Percentiles rank a stretch among this genome's conserved stretches.
phyloP scores from a whole-genome alignment of 2,888 invertebrate genomes.

The Strigamia transsilvanica region DNA sequence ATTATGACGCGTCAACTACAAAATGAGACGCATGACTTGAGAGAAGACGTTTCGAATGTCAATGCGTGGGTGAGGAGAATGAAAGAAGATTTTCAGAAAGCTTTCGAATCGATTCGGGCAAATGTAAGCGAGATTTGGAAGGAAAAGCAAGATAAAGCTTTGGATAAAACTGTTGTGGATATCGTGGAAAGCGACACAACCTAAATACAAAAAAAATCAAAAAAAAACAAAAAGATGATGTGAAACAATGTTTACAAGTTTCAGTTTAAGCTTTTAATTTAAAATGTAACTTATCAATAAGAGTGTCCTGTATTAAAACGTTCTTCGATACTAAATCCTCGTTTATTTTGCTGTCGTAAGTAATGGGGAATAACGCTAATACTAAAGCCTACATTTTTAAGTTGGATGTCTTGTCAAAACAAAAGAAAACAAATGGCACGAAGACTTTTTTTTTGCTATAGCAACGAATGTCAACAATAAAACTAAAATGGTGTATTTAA shows the following conservation, averaged over 20 bases:
- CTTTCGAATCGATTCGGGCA: neutral
- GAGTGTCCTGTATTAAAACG: too few relatives aligned
- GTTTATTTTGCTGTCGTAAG: too few relatives aligned
- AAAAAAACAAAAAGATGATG: too few relatives aligned
- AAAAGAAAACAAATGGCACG: too few relatives aligned
- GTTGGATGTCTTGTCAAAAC: too few relatives aligned
- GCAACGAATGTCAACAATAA: neutral
- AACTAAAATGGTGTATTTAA: neutral
- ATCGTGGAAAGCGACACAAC: neutral
- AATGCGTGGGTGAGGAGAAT: neutral
- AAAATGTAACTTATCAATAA: too few relatives aligned
- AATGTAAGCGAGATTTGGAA: constrained; percentile 1
- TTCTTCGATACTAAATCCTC: too few relatives aligned
- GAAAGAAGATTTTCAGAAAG: neutral
- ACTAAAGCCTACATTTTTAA: too few relatives aligned
- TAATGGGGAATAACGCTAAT: too few relatives aligned
- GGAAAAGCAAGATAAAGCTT: neutral
- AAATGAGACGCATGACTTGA: neutral
- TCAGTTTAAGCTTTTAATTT: too few relatives aligned
- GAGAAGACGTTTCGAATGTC: neutral
- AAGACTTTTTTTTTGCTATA: neutral
- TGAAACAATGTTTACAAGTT: too few relatives aligned
- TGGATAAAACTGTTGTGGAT: neutral
- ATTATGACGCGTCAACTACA: neutral
- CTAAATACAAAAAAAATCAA: neutral